phyloP scores from a whole-genome alignment of 2,797 vertebrate species.

The Neosalanx taihuensis region DNA sequence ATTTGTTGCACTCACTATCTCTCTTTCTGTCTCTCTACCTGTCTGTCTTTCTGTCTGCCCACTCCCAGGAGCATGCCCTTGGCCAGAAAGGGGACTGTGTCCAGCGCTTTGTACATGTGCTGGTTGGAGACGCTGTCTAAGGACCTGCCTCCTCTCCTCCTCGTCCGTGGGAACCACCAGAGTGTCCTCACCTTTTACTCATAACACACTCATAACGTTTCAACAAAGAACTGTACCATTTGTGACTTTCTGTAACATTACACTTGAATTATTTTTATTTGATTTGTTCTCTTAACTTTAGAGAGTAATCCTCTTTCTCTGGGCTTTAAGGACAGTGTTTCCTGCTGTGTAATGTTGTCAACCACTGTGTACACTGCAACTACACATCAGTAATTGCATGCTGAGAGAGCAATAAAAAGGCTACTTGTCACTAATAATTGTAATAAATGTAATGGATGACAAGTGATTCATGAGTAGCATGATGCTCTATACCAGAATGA shows the following conservation, averaged over 20 bases:
- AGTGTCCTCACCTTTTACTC: conserved; percentile 98
- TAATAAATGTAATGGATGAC: background rate
- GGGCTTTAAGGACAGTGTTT: background rate
- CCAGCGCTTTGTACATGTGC: conserved; percentile 94
- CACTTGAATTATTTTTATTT: background rate
- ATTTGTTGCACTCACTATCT: background rate
- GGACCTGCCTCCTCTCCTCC: conserved; percentile 87
- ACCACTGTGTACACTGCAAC: background rate
- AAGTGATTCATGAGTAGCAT: background rate
- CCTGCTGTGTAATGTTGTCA: background rate
- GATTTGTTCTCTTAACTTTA: too few species aligned
- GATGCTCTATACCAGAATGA: background rate
- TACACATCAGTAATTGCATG: background rate
- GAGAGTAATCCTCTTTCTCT: background rate
- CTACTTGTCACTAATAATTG: background rate
- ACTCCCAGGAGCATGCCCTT: conserved; percentile 85
- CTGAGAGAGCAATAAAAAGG: background rate
- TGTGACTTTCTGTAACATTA: conserved; percentile 1
- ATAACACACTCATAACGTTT: conserved; percentile 60
- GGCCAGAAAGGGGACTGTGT: conserved; percentile 91
- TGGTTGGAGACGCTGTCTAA: conserved; percentile 92
- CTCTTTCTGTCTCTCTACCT: conserved; percentile 1
- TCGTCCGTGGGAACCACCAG: conserved; percentile 96
- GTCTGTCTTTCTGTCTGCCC: conserved; percentile 1
- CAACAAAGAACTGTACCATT: background rate